These are phyloP conservation scores for Dendronephthya gigantea DNA, from an alignment of 64 coral and sea anemone species.

Conservation along the genomic window DNA sequence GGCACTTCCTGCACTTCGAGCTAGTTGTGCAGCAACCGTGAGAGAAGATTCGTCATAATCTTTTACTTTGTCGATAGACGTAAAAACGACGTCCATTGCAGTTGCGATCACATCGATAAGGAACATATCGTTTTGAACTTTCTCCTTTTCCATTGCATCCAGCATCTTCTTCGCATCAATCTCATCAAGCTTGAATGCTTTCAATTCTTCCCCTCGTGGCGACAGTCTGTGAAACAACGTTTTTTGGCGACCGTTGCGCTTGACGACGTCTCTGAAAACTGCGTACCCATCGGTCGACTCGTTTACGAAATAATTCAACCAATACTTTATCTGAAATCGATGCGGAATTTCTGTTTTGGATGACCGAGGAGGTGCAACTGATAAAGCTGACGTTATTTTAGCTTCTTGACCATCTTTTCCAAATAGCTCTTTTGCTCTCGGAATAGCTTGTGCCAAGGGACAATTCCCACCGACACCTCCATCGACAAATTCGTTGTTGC, in stretches of 20 bases:
- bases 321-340: constrained; percentile 21
- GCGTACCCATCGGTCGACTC: constrained; percentile 16
- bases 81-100: neutral
- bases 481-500: neutral
- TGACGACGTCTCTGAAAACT: neutral
- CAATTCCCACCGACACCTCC: constrained; percentile 41
- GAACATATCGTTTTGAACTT: neutral
- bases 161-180: too few relatives aligned
- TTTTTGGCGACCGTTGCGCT: too few relatives aligned
- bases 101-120: neutral
- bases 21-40: neutral
- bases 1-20: neutral
- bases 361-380: constrained; percentile 24
- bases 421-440: constrained; percentile 14
- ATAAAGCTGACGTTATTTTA: neutral
- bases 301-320: constrained; percentile 25
- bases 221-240: too few relatives aligned
- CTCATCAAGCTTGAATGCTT: too few relatives aligned
- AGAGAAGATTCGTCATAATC: neutral
- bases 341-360: neutral
- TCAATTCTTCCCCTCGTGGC: too few relatives aligned
- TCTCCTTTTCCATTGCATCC: too few relatives aligned
- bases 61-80: neutral
- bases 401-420: neutral
- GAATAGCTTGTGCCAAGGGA: constrained; percentile 23